A percentile compares a stretch with the other conserved stretches of the same genome.
phyloP scores from a whole-genome alignment of 2,888 invertebrate species.

The Dione vanillae region DNA sequence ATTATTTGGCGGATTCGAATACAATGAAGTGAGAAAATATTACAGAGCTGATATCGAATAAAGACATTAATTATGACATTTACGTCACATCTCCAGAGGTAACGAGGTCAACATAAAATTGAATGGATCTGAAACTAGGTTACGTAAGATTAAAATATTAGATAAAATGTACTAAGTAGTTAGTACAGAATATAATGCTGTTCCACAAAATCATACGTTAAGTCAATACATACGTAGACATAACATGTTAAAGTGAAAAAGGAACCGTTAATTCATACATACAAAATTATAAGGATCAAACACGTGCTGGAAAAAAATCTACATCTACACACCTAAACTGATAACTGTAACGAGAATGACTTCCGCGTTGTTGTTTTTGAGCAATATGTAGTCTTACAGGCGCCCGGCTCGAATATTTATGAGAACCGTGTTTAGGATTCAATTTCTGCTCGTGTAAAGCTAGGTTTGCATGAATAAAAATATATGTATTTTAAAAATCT shows the following conservation, averaged over 20 bases:
- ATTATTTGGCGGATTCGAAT: slow-evolving; percentile 11
- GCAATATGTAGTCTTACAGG: slow-evolving; percentile 50
- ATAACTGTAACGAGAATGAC: slow-evolving; percentile 49
- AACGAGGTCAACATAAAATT: slow-evolving; percentile 4
- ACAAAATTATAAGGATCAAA: slow-evolving; percentile 29
- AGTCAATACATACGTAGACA: too few species aligned
- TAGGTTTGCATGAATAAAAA: slow-evolving; percentile 79
- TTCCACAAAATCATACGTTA: too few species aligned
- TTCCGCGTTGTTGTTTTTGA: slow-evolving; percentile 55
- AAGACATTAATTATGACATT: slow-evolving; percentile 2
- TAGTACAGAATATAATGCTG: too few species aligned
- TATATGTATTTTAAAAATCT: slow-evolving; percentile 75
- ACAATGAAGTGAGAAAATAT: not conserved
- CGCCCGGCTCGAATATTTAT: slow-evolving; percentile 71
- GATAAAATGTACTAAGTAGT: not conserved
- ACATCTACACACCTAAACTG: slow-evolving; percentile 32
- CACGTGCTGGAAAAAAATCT: slow-evolving; percentile 40
- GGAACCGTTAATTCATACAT: not conserved
- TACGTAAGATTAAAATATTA: not conserved
- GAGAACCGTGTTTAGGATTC: slow-evolving; percentile 74
- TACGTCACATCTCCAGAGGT: not conserved
- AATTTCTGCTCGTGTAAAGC: slow-evolving; percentile 79
- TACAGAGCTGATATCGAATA: not conserved
- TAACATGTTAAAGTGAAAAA: not conserved
- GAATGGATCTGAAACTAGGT: slow-evolving; percentile 1